Percentiles rank a stretch among this genome's conserved stretches.
These are phyloP conservation scores for Clepsis dumicolana DNA, from an alignment of 2,888 invertebrate species.

Conservation along the genomic window DNA sequence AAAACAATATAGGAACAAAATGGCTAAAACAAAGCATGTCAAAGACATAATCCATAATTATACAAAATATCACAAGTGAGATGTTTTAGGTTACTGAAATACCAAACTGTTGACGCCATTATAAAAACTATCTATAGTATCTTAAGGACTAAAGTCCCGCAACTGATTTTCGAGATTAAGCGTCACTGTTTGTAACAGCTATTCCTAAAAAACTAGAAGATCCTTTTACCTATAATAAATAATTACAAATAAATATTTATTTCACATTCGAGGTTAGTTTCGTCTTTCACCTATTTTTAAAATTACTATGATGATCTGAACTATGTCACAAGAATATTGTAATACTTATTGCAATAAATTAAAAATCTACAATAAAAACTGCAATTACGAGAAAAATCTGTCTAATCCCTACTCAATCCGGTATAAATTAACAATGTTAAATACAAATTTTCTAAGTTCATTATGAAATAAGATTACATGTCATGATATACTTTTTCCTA, in stretches of 20 bases:
- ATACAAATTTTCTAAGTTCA: constrained; percentile 10
- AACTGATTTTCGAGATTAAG: constrained; percentile 3
- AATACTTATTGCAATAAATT: constrained; percentile 2
- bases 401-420: neutral
- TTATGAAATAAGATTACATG: constrained; percentile 36
- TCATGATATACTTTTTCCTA: constrained; percentile 37
- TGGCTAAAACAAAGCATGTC: constrained; percentile 49
- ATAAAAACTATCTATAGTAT: constrained; percentile 22
- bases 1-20: constrained; percentile 62
- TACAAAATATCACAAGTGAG: constrained; percentile 59
- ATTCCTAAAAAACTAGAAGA: constrained; percentile 27
- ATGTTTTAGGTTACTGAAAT: constrained; percentile 48
- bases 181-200: constrained; percentile 10
- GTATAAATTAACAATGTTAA: constrained; percentile 23
- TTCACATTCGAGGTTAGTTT: constrained; percentile 12
- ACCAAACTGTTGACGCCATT: constrained; percentile 19
- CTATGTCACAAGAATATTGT: neutral
- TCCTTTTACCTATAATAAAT: constrained; percentile 36
- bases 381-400: constrained; percentile 4
- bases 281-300: neutral
- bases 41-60: constrained; percentile 54
- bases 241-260: constrained; percentile 25
- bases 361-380: neutral
- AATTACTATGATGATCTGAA: neutral
- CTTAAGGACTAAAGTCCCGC: constrained; percentile 29